Percentiles rank a stretch among this genome's conserved stretches.
Evolutionary conservation across 2,113 vertebrate genomes (phyloP).

Genomic region (Abramis brama): DNA sequence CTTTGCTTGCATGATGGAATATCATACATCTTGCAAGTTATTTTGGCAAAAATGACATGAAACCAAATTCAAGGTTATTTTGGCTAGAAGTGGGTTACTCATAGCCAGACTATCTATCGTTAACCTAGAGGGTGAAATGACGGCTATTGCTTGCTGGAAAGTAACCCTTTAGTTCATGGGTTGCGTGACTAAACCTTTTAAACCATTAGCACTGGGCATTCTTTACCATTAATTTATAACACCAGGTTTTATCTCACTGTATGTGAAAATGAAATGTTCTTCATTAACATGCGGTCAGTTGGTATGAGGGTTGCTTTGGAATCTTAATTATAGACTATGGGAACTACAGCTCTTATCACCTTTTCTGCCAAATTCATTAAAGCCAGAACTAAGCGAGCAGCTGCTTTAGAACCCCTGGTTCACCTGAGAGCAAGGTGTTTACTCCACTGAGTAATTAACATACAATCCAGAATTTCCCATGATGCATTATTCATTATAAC

Average conservation of each 20-base stretch:
- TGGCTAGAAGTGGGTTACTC: too few relatives aligned
- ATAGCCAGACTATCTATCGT: too few relatives aligned
- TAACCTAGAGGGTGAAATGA: too few relatives aligned
- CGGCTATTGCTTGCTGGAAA: neutral
- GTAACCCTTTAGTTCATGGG: neutral
- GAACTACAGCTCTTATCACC: slow-evolving; percentile 22
- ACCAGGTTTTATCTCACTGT: neutral
- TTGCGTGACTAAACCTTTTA: neutral
- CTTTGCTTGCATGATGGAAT: too few relatives aligned
- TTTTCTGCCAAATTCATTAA: slow-evolving; percentile 24
- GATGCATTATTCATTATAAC: slow-evolving; percentile 24
- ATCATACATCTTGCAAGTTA: too few relatives aligned
- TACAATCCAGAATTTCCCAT: neutral
- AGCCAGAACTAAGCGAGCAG: neutral
- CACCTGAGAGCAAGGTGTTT: slow-evolving; percentile 19
- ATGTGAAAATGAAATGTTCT: neutral
- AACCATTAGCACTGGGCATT: neutral
- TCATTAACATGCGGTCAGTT: slow-evolving; percentile 13
- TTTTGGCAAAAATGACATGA: too few relatives aligned
- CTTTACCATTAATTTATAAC: neutral
- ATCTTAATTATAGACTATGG: slow-evolving; percentile 19
- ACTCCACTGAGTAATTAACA: slow-evolving; percentile 27
- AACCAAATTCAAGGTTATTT: too few relatives aligned
- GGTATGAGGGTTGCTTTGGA: neutral
- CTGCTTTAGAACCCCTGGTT: neutral